These are phyloP conservation scores for Dinomys branickii DNA, from an alignment of 2,113 vertebrate species.

Conservation along the genomic window DNA sequence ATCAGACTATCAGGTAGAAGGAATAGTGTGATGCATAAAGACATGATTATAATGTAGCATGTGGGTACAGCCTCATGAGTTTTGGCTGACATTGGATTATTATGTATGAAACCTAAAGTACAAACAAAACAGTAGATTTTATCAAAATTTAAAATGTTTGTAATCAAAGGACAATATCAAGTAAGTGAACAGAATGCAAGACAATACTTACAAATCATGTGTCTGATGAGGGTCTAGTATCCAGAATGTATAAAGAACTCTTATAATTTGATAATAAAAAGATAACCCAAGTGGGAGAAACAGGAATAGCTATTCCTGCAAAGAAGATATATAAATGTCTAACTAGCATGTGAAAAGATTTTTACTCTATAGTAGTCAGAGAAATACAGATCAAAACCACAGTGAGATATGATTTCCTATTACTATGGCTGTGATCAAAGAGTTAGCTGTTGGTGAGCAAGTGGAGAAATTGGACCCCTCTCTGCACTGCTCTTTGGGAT, in stretches of 20 bases:
- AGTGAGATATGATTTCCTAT: background rate
- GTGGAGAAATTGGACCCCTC: background rate
- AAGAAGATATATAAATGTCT: background rate
- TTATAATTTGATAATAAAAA: constrained; percentile 26
- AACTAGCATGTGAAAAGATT: background rate
- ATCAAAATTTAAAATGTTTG: background rate
- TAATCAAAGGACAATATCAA: background rate
- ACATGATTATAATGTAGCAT: background rate
- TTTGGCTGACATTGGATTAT: background rate
- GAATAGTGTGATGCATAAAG: background rate
- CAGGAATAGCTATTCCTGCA: background rate
- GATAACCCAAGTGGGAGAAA: background rate
- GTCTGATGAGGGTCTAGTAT: background rate
- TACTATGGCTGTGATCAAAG: background rate
- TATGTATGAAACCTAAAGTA: background rate
- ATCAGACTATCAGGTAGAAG: background rate
- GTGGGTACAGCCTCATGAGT: background rate
- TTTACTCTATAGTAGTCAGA: background rate
- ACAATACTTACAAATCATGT: background rate
- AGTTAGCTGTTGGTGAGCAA: background rate
- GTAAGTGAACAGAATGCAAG: background rate
- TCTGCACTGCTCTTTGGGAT: background rate
- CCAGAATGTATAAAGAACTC: background rate
- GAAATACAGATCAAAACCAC: background rate
- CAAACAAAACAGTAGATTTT: background rate